A percentile compares a stretch with the other conserved stretches of the same genome.
Evolutionary conservation across 2,888 invertebrate genomes (phyloP).

Genomic region (Pemphredon lugubris): DNA sequence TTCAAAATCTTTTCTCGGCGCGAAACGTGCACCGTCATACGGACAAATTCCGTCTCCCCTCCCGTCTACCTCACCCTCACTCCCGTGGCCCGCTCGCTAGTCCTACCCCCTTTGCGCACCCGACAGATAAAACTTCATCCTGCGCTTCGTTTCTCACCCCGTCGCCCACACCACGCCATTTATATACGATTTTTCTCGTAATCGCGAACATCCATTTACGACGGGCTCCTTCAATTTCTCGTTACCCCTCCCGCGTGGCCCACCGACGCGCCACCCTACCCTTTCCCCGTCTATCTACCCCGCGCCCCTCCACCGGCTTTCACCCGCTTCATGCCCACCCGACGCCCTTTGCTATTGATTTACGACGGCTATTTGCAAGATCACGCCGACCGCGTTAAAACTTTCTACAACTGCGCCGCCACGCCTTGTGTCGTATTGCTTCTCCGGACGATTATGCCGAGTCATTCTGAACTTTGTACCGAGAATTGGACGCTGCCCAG

Average conservation of each 20-base stretch:
- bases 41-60: conserved; percentile 49
- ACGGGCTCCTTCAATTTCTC: conserved; percentile 78
- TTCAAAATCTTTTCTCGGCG: conserved; percentile 61
- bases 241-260: conserved; percentile 63
- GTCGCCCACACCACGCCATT: conserved; percentile 66
- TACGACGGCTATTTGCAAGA: conserved; percentile 79
- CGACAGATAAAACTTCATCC: conserved; percentile 74
- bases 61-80: conserved; percentile 8
- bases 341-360: conserved; percentile 75
- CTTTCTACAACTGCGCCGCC: conserved; percentile 74
- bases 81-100: no score
- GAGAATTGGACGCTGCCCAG: conserved; percentile 60
- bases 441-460: conserved; percentile 54
- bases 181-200: conserved; percentile 79
- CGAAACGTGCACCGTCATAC: conserved; percentile 52
- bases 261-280: conserved; percentile 18
- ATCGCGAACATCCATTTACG: conserved; percentile 79
- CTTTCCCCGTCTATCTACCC: conserved; percentile 13
- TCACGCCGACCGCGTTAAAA: conserved; percentile 77
- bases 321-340: conserved; percentile 41
- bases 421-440: conserved; percentile 64
- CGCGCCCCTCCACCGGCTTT: conserved; percentile 34
- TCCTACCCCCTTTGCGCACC: neutral
- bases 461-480: conserved; percentile 57
- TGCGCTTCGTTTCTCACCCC: conserved; percentile 58